Evolutionary conservation across 2,797 vertebrate species (phyloP), one percentile per base, ranked within the genome.

Genomic region (Acipenser transmontanus): DNA sequence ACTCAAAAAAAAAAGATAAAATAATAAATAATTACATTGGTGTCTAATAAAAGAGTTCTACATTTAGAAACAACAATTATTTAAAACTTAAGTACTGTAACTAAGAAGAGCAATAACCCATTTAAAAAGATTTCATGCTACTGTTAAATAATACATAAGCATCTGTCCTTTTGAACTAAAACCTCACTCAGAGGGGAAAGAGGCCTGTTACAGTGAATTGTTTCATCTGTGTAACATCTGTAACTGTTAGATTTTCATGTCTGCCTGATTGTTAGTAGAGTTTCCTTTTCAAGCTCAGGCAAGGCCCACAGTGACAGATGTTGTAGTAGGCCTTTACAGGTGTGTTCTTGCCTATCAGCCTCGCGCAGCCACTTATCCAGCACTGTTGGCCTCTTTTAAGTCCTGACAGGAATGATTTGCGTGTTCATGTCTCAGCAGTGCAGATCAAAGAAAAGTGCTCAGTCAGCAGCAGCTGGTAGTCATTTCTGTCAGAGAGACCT

Each of bases 321-420:
- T 57, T 57, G 7, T 7, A 13, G 9, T 13, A 7, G 2, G 12
- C 11, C 12, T 57, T 7, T 57, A 57, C 54, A n/a, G 51, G 12
- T 52, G 12, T 1, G 4, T 34, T 34, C 34, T 34, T 34, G 34
- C 34, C 34, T 34, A 1, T 34, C 34, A 34, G 34, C 34, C 34
- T 34, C 34, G 1, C 4, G 51, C 51, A 52, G 8, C 2, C 8
- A 52, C 51, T 12, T 57, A 7, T 57, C 9, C 5, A n/a, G 54
- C 12, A 57, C 54, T 57, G 7, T 57, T 34, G 34, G 54, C 54
- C 14, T n/a, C 54, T 57, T 1, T 57, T 57, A 57, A 57, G 14
- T 57, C 12, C 54, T 57, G 54, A 57, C 54, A 57, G 54, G 54
- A 57, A 57, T 11, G 54, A 57, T 57, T 57, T 57, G n/a, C 54